phyloP scores from a whole-genome alignment of 2,797 vertebrate genomes.

The Halcyon badia region DNA sequence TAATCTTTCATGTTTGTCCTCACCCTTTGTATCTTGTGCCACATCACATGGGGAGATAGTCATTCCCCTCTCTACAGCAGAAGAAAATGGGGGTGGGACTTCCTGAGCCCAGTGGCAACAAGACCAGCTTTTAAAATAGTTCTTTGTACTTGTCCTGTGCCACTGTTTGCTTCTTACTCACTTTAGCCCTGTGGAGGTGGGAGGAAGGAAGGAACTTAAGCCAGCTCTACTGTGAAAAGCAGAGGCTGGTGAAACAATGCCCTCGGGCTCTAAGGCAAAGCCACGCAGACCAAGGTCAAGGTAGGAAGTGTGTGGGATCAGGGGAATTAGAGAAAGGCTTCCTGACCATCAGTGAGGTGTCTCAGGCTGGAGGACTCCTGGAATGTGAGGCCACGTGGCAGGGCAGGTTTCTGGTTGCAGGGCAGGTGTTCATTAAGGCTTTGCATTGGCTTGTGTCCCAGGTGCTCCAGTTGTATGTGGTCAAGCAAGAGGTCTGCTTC shows the following conservation, averaged over 20 bases:
- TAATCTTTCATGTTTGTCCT: not conserved
- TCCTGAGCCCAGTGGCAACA: not conserved
- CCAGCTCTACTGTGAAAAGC: not conserved
- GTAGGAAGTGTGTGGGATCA: not conserved
- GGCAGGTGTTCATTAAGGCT: not conserved
- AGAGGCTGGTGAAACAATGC: not conserved
- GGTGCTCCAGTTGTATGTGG: not conserved
- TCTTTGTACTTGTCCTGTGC: not conserved
- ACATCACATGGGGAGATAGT: rapidly evolving
- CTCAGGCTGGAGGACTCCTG: not conserved
- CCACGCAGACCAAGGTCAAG: not conserved
- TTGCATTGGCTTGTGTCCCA: not conserved
- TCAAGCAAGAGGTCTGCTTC: not conserved
- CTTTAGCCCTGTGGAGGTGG: not conserved
- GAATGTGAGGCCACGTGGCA: not conserved
- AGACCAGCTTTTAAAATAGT: not conserved
- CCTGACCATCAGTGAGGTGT: not conserved
- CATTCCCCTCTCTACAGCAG: not conserved
- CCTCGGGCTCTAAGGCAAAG: not conserved
- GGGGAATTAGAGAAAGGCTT: not conserved
- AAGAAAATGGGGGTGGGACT: not conserved
- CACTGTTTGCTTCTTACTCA: not conserved
- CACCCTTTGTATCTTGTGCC: not conserved
- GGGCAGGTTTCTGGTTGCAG: not conserved
- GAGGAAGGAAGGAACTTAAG: constrained; percentile 28